A percentile compares a stretch with the other conserved stretches of the same genome.
These are phyloP conservation scores for Saccopteryx bilineata DNA, from an alignment of 2,113 vertebrate species.

Conservation along the genomic window DNA sequence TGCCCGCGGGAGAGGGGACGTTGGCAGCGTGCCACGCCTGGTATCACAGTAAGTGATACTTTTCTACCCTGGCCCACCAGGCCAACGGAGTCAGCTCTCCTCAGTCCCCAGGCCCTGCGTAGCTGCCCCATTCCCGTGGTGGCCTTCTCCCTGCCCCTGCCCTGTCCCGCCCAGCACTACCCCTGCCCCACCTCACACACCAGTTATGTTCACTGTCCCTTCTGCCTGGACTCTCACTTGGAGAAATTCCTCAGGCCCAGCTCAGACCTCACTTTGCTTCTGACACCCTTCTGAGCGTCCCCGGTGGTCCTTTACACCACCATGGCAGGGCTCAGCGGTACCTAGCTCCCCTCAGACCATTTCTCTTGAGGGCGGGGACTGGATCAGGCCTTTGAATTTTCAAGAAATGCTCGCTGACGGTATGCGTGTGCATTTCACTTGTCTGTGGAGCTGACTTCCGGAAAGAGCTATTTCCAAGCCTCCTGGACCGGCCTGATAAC, in stretches of 20 bases:
- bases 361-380: neutral
- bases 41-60: neutral
- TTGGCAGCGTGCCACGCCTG: neutral
- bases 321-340: rapidly evolving
- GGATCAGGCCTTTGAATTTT: neutral
- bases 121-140: neutral
- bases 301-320: neutral
- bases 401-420: neutral
- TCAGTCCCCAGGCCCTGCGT: neutral
- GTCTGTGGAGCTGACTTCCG: slow-evolving; percentile 59
- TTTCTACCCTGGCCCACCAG: neutral
- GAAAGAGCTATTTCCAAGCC: neutral
- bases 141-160: neutral
- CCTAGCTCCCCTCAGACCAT: rapidly evolving
- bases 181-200: neutral
- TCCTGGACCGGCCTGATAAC: slow-evolving; percentile 69
- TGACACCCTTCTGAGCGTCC: no score
- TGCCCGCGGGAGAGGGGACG: neutral
- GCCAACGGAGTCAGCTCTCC: neutral
- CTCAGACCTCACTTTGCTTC: neutral
- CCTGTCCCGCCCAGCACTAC: no score
- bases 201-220: neutral
- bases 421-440: neutral
- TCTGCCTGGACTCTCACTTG: neutral
- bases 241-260: neutral